These are phyloP conservation scores for Maniola jurtina DNA, from an alignment of 1,140 invertebrate genomes.

Conservation along the genomic window DNA sequence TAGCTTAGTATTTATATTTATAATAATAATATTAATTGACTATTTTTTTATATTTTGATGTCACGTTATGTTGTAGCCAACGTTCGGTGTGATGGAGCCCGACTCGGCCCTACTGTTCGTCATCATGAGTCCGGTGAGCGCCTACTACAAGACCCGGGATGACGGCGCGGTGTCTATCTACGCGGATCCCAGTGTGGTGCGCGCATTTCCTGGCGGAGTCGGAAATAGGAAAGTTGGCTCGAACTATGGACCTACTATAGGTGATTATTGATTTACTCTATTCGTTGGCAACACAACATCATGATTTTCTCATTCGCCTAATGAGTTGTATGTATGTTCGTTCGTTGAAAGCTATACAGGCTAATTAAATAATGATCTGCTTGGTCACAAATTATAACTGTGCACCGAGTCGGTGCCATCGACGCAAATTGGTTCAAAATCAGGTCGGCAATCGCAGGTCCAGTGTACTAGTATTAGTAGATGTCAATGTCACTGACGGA, in stretches of 20 bases:
- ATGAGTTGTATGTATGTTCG: no score
- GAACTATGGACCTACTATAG: constrained; percentile 93
- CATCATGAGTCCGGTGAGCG: constrained; percentile 94
- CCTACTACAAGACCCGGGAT: constrained; percentile 89
- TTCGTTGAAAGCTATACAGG: no score
- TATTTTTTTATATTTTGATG: background rate
- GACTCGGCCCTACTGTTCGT: constrained; percentile 93
- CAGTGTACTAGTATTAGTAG: background rate
- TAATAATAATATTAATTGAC: no score
- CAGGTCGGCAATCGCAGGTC: no score
- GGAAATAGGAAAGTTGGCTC: constrained; percentile 97
- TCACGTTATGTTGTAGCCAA: constrained; percentile 81
- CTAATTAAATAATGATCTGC: no score
- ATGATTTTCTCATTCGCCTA: no score
- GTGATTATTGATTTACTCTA: constrained; percentile 27
- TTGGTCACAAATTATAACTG: no score
- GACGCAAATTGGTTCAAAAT: no score
- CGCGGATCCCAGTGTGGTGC: constrained; percentile 78
- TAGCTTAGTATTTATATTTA: no score
- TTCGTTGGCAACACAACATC: no score
- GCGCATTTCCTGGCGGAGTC: constrained; percentile 97
- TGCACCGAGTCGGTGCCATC: no score
- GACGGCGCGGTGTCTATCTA: constrained; percentile 86
- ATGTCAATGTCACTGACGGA: background rate
- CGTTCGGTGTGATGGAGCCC: constrained; percentile 92